Evolutionary conservation across 2,888 invertebrate genomes (phyloP).

Genomic region (Tanytarsus gracilentus): DNA sequence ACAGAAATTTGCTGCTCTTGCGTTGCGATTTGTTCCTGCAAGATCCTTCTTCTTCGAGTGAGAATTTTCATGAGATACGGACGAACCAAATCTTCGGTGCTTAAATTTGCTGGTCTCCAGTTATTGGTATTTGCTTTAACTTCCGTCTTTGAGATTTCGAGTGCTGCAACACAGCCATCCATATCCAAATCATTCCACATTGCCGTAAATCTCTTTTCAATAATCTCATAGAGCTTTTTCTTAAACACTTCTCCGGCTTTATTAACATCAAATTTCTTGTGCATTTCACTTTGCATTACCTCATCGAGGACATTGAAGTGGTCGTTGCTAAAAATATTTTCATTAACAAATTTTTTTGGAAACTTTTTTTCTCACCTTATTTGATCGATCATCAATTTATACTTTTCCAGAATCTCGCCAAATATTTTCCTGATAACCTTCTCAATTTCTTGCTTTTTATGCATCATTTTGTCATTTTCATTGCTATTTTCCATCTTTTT

Average conservation of each 20-base stretch:
- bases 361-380: too few species aligned
- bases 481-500: too few species aligned
- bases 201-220: slow-evolving; percentile 2
- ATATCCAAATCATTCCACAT: slow-evolving; percentile 20
- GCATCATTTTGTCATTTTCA: too few species aligned
- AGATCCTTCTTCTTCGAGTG: neutral
- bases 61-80: neutral
- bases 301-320: neutral
- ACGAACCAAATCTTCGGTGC: neutral
- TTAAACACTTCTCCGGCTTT: slow-evolving; percentile 9
- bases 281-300: neutral
- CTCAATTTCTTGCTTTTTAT: too few species aligned
- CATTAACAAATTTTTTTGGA: too few species aligned
- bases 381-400: too few species aligned
- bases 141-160: neutral
- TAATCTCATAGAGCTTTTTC: neutral
- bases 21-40: neutral
- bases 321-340: neutral
- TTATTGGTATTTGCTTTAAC: neutral
- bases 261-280: slow-evolving; percentile 2
- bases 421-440: too few species aligned
- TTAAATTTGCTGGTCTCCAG: slow-evolving; percentile 18
- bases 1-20: neutral
- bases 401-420: too few species aligned
- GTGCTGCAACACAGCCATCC: neutral